A percentile compares a stretch with the other conserved stretches of the same genome.
phyloP scores from a whole-genome alignment of 2,797 vertebrate species.

The Peromyscus eremicus region DNA sequence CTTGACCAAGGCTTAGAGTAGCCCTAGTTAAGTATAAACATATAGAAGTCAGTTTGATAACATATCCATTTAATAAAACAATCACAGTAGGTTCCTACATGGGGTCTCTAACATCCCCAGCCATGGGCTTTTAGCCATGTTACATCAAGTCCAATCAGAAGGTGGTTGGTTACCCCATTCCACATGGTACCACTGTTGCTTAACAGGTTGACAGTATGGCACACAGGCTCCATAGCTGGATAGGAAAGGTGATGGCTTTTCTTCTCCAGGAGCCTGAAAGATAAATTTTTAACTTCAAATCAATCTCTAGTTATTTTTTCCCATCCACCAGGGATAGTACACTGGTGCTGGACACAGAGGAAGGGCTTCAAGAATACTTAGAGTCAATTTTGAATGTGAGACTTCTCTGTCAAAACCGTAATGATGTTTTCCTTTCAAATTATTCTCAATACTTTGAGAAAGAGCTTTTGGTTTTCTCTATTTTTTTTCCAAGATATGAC shows the following conservation, averaged over 20 bases:
- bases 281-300: constrained; percentile 21
- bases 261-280: background rate
- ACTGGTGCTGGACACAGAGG: background rate
- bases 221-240: background rate
- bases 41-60: background rate
- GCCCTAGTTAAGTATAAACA: background rate
- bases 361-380: background rate
- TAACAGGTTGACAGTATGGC: background rate
- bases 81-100: background rate
- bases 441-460: background rate
- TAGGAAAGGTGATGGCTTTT: background rate
- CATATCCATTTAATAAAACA: background rate
- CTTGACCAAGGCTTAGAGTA: background rate
- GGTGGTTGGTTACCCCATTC: background rate
- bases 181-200: background rate
- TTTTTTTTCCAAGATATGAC: background rate
- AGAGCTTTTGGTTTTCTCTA: background rate
- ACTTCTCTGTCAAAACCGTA: background rate
- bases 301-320: background rate
- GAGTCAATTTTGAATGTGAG: background rate
- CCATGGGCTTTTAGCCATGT: background rate
- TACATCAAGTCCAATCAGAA: background rate
- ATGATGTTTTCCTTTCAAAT: background rate
- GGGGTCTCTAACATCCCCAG: background rate
- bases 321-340: background rate